Conservation (phyloP, 1,140 invertebrate species). For the Marisa cornuarietis region DNA sequence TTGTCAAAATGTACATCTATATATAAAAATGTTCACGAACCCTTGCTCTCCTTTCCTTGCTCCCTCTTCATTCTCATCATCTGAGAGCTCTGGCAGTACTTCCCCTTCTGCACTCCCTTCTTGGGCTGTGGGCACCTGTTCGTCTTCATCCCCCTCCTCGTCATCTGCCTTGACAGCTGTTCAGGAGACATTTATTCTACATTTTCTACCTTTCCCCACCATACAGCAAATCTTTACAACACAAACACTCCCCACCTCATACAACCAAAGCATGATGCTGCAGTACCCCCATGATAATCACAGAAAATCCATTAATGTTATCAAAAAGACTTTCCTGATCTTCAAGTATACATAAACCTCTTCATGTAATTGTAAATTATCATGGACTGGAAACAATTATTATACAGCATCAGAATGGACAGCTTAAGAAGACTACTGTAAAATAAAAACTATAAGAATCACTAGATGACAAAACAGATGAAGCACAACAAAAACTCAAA, state of each 20-base stretch:
- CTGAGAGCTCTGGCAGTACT: conserved; percentile 40
- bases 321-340: too few relatives aligned
- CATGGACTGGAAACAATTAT: too few relatives aligned
- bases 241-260: too few relatives aligned
- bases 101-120: conserved; percentile 24
- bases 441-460: neutral
- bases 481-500: neutral
- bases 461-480: neutral
- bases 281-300: too few relatives aligned
- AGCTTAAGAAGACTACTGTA: neutral
- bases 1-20: neutral
- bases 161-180: conserved; percentile 41
- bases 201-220: too few relatives aligned
- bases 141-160: conserved; percentile 31
- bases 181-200: neutral
- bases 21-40: conserved; percentile 1
- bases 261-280: too few relatives aligned
- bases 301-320: too few relatives aligned
- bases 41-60: conserved; percentile 32
- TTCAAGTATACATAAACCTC: too few relatives aligned
- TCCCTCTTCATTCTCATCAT: conserved; percentile 55
- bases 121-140: conserved; percentile 22
- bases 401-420: too few relatives aligned
- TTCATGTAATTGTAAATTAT: too few relatives aligned
- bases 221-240: too few relatives aligned